Percentiles rank a stretch among this genome's conserved stretches.
Evolutionary conservation across 2,888 invertebrate genomes (phyloP).

Genomic region (Gnatocerus cornutus): DNA sequence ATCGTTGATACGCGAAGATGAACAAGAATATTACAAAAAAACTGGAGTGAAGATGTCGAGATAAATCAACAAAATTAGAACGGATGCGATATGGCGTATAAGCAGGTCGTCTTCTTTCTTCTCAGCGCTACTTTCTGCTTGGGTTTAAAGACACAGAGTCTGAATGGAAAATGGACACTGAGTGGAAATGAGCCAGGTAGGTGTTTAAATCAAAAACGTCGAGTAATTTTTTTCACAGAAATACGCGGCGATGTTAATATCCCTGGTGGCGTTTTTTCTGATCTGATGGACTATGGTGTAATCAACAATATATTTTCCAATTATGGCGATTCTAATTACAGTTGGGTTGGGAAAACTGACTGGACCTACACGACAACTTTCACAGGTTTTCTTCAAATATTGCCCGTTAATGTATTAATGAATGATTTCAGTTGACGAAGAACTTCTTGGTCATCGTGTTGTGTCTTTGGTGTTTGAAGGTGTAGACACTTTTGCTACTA

Average conservation of each 20-base stretch:
- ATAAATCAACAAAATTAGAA: too few species aligned
- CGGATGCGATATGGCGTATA: too few species aligned
- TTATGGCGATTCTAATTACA: conserved; percentile 83
- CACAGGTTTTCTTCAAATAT: conserved; percentile 49
- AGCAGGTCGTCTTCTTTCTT: background rate
- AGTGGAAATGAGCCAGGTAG: background rate
- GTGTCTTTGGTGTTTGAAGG: conserved; percentile 84
- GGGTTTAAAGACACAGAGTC: background rate
- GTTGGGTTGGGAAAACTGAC: conserved; percentile 86
- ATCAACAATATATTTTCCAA: conserved; percentile 77
- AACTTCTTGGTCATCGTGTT: conserved; percentile 64
- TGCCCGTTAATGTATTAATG: too few species aligned
- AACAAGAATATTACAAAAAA: too few species aligned
- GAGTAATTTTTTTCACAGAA: background rate
- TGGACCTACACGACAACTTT: conserved; percentile 80
- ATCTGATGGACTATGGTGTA: conserved; percentile 74
- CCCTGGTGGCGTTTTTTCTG: conserved; percentile 86
- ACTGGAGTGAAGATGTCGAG: too few species aligned
- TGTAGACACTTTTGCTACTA: conserved; percentile 86
- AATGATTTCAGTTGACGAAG: conserved; percentile 59
- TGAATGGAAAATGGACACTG: conserved; percentile 5
- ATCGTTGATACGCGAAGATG: too few species aligned
- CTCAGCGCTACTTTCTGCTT: background rate
- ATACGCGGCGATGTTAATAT: conserved; percentile 67
- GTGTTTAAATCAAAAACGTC: background rate